phyloP scores from a whole-genome alignment of 2,113 vertebrate species.

The Pitta sordida region DNA sequence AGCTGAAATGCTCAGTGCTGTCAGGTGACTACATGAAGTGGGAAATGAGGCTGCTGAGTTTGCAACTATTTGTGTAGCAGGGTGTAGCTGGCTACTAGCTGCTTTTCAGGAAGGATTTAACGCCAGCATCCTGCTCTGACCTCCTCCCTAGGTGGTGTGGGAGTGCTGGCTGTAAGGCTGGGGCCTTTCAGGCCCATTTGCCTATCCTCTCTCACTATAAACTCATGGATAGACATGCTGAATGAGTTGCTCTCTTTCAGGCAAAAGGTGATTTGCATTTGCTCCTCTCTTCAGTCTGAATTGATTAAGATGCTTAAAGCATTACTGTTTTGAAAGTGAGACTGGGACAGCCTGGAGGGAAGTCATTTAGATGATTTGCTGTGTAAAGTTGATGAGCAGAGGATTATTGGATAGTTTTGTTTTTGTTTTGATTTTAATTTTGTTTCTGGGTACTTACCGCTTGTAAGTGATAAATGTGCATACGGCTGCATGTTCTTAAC shows the following conservation, averaged over 20 bases:
- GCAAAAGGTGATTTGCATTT: background rate
- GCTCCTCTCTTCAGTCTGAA: background rate
- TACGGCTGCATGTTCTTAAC: background rate
- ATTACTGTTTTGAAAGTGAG: background rate
- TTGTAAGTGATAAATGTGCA: background rate
- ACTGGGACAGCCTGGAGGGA: background rate
- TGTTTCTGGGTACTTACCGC: background rate
- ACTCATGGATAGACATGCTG: fast-evolving
- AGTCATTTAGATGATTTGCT: background rate
- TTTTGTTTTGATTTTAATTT: background rate
- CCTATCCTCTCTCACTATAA: background rate
- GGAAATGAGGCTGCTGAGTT: background rate
- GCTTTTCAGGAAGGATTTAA: background rate
- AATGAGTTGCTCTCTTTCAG: background rate
- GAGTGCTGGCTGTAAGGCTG: background rate
- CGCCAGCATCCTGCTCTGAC: background rate
- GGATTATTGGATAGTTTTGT: background rate
- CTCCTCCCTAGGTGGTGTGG: background rate
- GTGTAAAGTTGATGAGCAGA: background rate
- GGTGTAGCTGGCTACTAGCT: background rate
- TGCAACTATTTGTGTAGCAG: background rate
- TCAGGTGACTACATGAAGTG: background rate
- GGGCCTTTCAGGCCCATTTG: background rate
- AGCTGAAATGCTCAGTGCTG: background rate
- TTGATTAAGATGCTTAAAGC: background rate